These are phyloP conservation scores for Oxyteleia sp. DNA, from an alignment of 2,888 invertebrate species.

Conservation along the genomic window DNA sequence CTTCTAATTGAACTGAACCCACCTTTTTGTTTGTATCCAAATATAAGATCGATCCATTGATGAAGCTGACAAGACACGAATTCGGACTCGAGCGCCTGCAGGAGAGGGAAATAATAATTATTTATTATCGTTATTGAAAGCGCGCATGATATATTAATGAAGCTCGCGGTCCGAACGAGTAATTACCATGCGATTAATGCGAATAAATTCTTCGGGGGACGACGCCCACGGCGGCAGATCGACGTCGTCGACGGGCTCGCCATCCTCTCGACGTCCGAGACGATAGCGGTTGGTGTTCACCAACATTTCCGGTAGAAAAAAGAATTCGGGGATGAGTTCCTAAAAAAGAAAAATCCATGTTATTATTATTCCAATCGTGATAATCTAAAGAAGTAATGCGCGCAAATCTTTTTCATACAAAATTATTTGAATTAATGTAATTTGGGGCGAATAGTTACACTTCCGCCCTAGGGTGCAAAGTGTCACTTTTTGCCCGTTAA, in stretches of 20 bases:
- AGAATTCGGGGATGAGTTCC: slow-evolving; percentile 99
- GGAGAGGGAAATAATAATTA: slow-evolving; percentile 66
- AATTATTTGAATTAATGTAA: too few species aligned
- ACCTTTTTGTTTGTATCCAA: slow-evolving; percentile 99
- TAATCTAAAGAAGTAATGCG: too few species aligned
- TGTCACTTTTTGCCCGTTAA: too few species aligned
- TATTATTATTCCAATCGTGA: too few species aligned
- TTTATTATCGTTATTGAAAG: slow-evolving; percentile 57
- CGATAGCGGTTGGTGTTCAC: slow-evolving; percentile 95
- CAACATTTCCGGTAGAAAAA: slow-evolving; percentile 99
- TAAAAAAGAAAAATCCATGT: too few species aligned
- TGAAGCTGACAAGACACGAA: slow-evolving; percentile 99
- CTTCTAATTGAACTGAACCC: slow-evolving; percentile 72
- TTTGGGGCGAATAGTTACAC: too few species aligned
- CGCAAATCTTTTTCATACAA: too few species aligned
- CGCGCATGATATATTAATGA: slow-evolving; percentile 53
- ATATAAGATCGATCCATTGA: slow-evolving; percentile 99
- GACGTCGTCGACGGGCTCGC: slow-evolving; percentile 93
- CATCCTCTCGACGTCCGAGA: slow-evolving; percentile 96
- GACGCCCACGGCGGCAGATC: slow-evolving; percentile 99
- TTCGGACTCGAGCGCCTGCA: slow-evolving; percentile 97
- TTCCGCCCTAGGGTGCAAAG: too few species aligned
- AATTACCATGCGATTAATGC: slow-evolving; percentile 97
- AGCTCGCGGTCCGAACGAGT: slow-evolving; percentile 27
- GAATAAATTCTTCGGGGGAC: slow-evolving; percentile 98